A percentile compares a stretch with the other conserved stretches of the same genome.
phyloP scores from a whole-genome alignment of 2,113 vertebrate species.

The Pyrgilauda ruficollis region DNA sequence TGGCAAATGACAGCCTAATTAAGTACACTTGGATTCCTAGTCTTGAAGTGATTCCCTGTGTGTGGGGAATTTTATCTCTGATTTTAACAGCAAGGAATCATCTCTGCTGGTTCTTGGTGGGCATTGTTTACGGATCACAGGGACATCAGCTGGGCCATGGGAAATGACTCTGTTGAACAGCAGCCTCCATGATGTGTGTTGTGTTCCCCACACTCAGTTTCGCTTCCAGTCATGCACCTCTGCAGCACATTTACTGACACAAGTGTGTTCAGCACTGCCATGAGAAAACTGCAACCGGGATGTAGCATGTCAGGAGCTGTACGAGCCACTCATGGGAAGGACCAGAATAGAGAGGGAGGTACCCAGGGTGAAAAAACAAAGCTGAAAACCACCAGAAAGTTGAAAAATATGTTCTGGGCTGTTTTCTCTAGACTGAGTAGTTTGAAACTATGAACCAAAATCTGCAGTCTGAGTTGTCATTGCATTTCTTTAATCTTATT shows the following conservation, averaged over 20 bases:
- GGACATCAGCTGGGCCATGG: background rate
- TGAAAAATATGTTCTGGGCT: background rate
- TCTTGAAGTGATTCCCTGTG: background rate
- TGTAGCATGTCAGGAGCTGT: no score
- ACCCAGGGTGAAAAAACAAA: background rate
- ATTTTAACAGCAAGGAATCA: background rate
- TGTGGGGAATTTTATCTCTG: background rate
- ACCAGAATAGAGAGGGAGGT: background rate
- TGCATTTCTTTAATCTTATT: background rate
- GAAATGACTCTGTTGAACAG: background rate
- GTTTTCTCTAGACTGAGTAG: accelerated
- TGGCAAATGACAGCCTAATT: background rate
- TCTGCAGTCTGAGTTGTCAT: background rate
- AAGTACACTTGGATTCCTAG: background rate
- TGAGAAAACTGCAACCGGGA: accelerated
- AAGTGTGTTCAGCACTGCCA: background rate
- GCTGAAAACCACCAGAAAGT: background rate
- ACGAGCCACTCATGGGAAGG: background rate
- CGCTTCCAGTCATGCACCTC: background rate
- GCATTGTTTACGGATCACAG: background rate
- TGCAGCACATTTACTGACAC: background rate
- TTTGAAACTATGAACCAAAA: background rate
- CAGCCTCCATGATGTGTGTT: accelerated
- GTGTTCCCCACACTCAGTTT: background rate
- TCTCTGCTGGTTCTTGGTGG: background rate